phyloP scores from a whole-genome alignment of 2,797 vertebrate genomes.

The Scyliorhinus canicula region DNA sequence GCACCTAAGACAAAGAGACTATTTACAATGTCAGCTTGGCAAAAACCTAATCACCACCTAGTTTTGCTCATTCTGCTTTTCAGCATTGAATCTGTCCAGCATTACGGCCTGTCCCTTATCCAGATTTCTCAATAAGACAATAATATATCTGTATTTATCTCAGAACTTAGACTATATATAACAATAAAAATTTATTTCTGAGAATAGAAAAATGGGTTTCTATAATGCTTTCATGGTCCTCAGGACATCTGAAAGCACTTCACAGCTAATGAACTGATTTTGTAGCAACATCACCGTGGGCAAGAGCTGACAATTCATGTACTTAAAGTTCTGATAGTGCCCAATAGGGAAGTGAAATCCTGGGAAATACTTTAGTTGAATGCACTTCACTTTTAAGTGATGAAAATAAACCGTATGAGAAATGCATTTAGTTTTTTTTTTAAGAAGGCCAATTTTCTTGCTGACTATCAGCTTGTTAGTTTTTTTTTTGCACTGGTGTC shows the following conservation, averaged over 20 bases:
- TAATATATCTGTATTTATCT: not conserved
- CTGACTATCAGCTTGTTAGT: not conserved
- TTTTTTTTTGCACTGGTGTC: not conserved
- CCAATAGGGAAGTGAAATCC: not conserved
- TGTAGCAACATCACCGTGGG: not conserved
- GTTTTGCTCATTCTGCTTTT: not conserved
- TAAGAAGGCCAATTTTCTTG: not conserved
- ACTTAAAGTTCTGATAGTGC: not conserved
- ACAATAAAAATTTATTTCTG: not conserved
- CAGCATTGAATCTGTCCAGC: not conserved
- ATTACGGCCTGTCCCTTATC: not conserved
- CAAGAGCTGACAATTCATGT: not conserved
- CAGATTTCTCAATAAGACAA: not conserved
- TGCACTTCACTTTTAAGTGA: not conserved
- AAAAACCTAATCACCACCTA: not conserved
- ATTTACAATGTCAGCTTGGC: not conserved
- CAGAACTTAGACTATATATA: not conserved
- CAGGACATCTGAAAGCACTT: not conserved
- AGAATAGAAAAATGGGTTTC: not conserved
- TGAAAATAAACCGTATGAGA: not conserved
- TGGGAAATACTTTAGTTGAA: not conserved
- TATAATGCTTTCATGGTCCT: conserved; percentile 2
- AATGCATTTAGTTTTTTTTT: not conserved
- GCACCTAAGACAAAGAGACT: not conserved
- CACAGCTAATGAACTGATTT: not conserved